These are phyloP conservation scores for Chaetodon trifasciatus DNA, from an alignment of 2,797 vertebrate genomes.

Conservation along the genomic window DNA sequence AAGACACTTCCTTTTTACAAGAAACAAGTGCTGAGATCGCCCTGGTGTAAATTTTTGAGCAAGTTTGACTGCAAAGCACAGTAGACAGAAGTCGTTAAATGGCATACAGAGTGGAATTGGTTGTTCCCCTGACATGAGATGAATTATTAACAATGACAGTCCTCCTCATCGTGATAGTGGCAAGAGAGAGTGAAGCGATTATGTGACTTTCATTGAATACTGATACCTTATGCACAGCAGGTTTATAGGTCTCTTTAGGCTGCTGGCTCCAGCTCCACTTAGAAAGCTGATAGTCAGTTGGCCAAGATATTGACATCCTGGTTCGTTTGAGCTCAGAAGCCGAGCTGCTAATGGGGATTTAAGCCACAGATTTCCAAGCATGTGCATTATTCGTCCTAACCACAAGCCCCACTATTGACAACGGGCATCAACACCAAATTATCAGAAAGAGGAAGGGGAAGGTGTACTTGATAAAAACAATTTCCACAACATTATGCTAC, in stretches of 20 bases:
- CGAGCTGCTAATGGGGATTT: constrained; percentile 54
- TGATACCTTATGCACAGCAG: constrained; percentile 15
- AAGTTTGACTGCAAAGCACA: too few relatives aligned
- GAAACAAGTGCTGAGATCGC: too few relatives aligned
- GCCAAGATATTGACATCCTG: constrained; percentile 55
- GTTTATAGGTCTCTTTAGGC: constrained; percentile 11
- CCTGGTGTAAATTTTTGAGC: too few relatives aligned
- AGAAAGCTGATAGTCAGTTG: constrained; percentile 38
- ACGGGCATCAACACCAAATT: constrained; percentile 49
- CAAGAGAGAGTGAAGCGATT: not conserved
- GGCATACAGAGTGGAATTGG: too few relatives aligned
- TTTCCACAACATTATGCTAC: constrained; percentile 22
- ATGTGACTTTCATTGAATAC: constrained; percentile 27
- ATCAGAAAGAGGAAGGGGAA: constrained; percentile 14
- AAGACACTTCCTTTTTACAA: too few relatives aligned
- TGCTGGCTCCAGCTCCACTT: constrained; percentile 51
- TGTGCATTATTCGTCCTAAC: constrained; percentile 49
- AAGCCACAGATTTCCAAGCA: constrained; percentile 44
- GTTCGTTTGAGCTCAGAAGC: constrained; percentile 53
- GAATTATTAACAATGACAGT: constrained; percentile 6
- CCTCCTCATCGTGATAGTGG: not conserved
- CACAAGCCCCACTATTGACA: constrained; percentile 51
- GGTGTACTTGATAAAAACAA: constrained; percentile 19
- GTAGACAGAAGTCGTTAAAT: too few relatives aligned
- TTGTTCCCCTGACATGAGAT: too few relatives aligned